Conservation (phyloP, 2,888 invertebrate genomes). For the Synanthedon myopaeformis region DNA sequence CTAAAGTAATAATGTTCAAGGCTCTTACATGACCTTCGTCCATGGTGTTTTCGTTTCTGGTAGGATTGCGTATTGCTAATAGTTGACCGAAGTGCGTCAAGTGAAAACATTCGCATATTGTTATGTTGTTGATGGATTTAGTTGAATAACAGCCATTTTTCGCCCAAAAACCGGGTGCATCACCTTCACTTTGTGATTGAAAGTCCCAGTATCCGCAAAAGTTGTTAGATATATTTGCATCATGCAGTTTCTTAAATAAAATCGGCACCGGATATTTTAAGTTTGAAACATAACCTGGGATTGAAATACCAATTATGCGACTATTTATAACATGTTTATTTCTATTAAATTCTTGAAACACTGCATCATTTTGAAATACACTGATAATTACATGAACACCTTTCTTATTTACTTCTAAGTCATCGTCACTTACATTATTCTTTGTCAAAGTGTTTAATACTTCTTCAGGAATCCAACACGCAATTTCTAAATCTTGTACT, state of each 20-base stretch:
- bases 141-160: conserved; percentile 60
- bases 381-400: conserved; percentile 58
- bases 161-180: conserved; percentile 63
- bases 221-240: conserved; percentile 14
- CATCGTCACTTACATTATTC: conserved; percentile 18
- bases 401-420: conserved; percentile 7
- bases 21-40: conserved; percentile 39
- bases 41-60: conserved; percentile 12
- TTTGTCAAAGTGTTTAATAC: conserved; percentile 42
- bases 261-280: conserved; percentile 67
- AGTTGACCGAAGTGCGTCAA: conserved; percentile 73
- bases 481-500: conserved; percentile 61
- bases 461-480: conserved; percentile 60
- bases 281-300: conserved; percentile 70
- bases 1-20: conserved; percentile 68
- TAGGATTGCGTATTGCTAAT: conserved; percentile 28
- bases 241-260: conserved; percentile 42
- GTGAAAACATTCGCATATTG: conserved; percentile 66
- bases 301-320: conserved; percentile 70
- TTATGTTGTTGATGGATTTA: conserved; percentile 26
- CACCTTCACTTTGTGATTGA: conserved; percentile 17
- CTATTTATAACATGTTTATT: conserved; percentile 40
- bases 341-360: conserved; percentile 59
- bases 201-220: conserved; percentile 73
- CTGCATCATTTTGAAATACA: conserved; percentile 62